phyloP scores from a whole-genome alignment of 2,113 vertebrate species.

The Oophaga pumilio region DNA sequence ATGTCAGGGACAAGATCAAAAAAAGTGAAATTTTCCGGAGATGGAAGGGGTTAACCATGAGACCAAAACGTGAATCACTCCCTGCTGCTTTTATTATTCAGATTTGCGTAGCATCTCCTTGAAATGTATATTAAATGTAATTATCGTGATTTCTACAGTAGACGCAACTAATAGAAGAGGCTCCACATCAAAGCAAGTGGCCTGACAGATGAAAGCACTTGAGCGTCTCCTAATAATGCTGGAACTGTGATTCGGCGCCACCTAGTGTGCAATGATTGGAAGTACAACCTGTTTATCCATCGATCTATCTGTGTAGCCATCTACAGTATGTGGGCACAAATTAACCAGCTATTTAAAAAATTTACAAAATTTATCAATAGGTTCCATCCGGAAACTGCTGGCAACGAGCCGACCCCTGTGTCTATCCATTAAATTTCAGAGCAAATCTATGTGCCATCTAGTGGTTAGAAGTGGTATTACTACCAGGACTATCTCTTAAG shows the following conservation, averaged over 20 bases:
- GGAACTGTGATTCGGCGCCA: background rate
- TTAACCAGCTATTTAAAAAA: too few relatives aligned
- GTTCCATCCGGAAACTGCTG: too few relatives aligned
- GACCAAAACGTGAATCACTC: background rate
- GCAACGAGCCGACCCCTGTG: too few relatives aligned
- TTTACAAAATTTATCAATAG: too few relatives aligned
- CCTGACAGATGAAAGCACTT: background rate
- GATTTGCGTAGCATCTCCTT: background rate
- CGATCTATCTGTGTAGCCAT: too few relatives aligned
- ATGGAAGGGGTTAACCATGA: background rate
- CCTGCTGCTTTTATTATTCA: background rate
- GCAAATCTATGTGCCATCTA: too few relatives aligned
- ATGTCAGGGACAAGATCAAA: too few relatives aligned
- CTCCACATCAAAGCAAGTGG: slow-evolving; percentile 20
- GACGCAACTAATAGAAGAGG: background rate
- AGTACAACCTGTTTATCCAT: background rate
- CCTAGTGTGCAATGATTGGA: background rate
- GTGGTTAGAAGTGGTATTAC: too few relatives aligned
- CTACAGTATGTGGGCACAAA: too few relatives aligned
- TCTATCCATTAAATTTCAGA: too few relatives aligned
- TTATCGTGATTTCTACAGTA: background rate
- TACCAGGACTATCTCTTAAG: too few relatives aligned
- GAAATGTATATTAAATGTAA: slow-evolving; percentile 1
- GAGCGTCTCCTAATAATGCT: background rate
- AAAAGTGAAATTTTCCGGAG: too few relatives aligned